Evolutionary conservation across 2,797 vertebrate genomes (phyloP), one percentile per base, ranked within the genome.

Genomic region (Helarctos malayanus): DNA sequence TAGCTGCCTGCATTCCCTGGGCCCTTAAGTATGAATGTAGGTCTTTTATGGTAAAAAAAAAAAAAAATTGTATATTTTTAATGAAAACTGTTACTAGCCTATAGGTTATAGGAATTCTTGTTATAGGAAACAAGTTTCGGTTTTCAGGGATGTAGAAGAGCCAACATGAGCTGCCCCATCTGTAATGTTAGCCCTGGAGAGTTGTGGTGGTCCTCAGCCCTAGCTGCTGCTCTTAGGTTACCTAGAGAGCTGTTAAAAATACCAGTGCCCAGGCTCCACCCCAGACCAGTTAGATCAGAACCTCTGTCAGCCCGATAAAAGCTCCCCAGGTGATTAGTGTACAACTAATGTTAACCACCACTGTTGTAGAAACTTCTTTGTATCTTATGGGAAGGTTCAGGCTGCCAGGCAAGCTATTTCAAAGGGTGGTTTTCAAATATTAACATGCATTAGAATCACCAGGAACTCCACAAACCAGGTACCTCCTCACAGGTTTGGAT

Each of bases 31-130:
- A n/a, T 54, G 87, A 95, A 81, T 29, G 41, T 56, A 56, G 45
- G 6, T 93, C 61, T 94, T 93, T 73, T 47, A 27, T 90, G 45
- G 10, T 68, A 68, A 91, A 85, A 88, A 47, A 4, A 73, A 89
- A 91, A 87, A 41, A 4, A 71, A 16, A 52, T 71, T 75, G 23
- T 75, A 14, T 84, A 45, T 91, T 93, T 90, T 80, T 76, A 65
- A 83, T 68, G 56, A 71, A 83, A 86, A 57, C 18, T 47, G 25
- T 41, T 54, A 75, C 75, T 97, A 93, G 38, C 49, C n/a, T 68
- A 45, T 41, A 41, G 41, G 41, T 41, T 41, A 41, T 41, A 41
- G 41, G 41, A 81, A 19, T 6, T 25, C 54, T n/a, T 16, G 41
- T 86, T 79, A n/a, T 35, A 16, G 85, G 56, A 54, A 54, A 13